Evolutionary conservation across 2,113 vertebrate species (phyloP).

Genomic region (Oncorhynchus nerka): DNA sequence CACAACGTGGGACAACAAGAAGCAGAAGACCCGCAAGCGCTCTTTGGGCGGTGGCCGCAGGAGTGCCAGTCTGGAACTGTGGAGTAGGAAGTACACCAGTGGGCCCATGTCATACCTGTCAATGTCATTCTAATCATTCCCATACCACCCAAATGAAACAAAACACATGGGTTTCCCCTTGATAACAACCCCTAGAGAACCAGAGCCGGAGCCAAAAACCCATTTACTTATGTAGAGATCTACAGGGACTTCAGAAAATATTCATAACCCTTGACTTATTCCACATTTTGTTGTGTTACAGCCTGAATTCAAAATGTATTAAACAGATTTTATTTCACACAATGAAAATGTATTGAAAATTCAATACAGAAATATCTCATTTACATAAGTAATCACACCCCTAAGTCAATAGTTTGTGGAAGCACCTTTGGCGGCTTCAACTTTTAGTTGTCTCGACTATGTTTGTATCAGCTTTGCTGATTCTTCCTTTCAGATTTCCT

Average conservation of each 20-base stretch:
- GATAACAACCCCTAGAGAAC: slow-evolving; percentile 22
- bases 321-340: no score
- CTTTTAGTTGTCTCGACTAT: no score
- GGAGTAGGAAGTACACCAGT: slow-evolving; percentile 81
- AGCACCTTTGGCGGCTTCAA: no score
- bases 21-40: slow-evolving; percentile 65
- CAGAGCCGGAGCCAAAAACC: slow-evolving; percentile 33
- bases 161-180: slow-evolving; percentile 13
- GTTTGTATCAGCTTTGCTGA: no score
- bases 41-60: slow-evolving; percentile 60
- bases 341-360: no score
- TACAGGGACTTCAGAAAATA: neutral
- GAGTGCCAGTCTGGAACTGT: slow-evolving; percentile 78
- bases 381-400: no score
- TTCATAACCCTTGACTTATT: no score
- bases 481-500: no score
- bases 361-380: no score
- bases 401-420: no score
- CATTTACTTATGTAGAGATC: slow-evolving; percentile 71
- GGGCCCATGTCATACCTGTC: slow-evolving; percentile 82
- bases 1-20: slow-evolving; percentile 73
- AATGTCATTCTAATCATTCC: slow-evolving; percentile 76
- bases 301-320: no score
- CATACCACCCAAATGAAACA: slow-evolving; percentile 35
- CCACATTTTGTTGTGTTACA: no score